Conservation (phyloP, 2,113 vertebrate genomes). For the Bos javanicus region DNA sequence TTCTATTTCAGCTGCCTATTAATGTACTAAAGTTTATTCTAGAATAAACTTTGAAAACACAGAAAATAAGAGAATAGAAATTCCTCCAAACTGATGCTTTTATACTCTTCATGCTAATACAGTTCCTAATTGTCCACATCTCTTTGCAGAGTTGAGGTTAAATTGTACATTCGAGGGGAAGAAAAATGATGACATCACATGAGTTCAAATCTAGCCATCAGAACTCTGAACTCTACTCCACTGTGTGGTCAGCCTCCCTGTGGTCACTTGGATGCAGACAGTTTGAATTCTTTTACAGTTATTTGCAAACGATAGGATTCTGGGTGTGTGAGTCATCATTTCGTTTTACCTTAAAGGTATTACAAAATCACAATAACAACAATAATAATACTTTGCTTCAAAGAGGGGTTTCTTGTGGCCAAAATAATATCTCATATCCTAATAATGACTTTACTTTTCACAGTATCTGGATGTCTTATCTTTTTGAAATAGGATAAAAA, state of each 20-base stretch:
- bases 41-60: not conserved
- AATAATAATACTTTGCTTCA: not conserved
- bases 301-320: not conserved
- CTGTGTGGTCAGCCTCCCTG: rapidly evolving
- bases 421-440: not conserved
- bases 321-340: not conserved
- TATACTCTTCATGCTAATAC: rapidly evolving
- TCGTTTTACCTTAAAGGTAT: not conserved
- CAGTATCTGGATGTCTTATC: not conserved
- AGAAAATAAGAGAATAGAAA: not conserved
- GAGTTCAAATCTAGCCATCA: not conserved
- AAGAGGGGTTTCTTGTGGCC: not conserved
- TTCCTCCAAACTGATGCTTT: not conserved
- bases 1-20: not conserved
- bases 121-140: not conserved
- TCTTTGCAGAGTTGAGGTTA: not conserved
- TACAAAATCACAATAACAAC: not conserved
- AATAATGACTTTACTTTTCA: not conserved
- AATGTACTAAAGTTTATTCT: not conserved
- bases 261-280: rapidly evolving
- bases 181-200: too few species aligned
- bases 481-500: not conserved
- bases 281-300: not conserved
- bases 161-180: not conserved
- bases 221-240: rapidly evolving